These are phyloP conservation scores for Dioctria rufipes DNA, from an alignment of 2,888 invertebrate genomes.

Conservation along the genomic window DNA sequence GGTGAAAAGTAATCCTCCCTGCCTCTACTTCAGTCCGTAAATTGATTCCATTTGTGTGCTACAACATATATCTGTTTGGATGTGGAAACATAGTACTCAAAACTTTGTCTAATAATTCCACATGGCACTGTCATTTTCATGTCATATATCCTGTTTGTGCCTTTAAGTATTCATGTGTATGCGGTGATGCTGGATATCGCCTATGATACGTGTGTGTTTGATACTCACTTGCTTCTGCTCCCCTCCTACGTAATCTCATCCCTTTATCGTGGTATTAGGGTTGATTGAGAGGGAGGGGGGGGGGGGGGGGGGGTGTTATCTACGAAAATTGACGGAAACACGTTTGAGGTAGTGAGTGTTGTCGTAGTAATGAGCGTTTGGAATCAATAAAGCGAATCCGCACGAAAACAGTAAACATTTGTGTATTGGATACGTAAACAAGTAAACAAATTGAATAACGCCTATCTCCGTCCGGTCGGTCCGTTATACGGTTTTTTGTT, in stretches of 20 bases:
- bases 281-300: too few species aligned
- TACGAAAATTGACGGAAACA: constrained; percentile 39
- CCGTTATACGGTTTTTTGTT: background rate
- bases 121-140: constrained; percentile 45
- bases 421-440: constrained; percentile 1
- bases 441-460: constrained; percentile 17
- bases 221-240: background rate
- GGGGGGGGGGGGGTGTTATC: background rate
- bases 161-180: constrained; percentile 34
- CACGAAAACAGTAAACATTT: constrained; percentile 29
- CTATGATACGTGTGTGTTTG: background rate
- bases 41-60: constrained; percentile 15
- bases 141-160: constrained; percentile 34
- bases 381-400: constrained; percentile 22
- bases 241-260: background rate
- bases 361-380: constrained; percentile 18
- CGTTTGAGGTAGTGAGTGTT: constrained; percentile 8
- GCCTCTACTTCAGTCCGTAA: background rate
- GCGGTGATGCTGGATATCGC: too few species aligned
- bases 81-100: background rate
- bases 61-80: too few species aligned
- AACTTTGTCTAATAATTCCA: constrained; percentile 41
- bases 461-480: background rate
- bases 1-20: constrained; percentile 26
- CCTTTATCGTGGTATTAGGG: constrained; percentile 13